Percentiles rank a stretch among this genome's conserved stretches.
Conservation (phyloP, 2,113 vertebrate species). For the Actinemys pallida region DNA sequence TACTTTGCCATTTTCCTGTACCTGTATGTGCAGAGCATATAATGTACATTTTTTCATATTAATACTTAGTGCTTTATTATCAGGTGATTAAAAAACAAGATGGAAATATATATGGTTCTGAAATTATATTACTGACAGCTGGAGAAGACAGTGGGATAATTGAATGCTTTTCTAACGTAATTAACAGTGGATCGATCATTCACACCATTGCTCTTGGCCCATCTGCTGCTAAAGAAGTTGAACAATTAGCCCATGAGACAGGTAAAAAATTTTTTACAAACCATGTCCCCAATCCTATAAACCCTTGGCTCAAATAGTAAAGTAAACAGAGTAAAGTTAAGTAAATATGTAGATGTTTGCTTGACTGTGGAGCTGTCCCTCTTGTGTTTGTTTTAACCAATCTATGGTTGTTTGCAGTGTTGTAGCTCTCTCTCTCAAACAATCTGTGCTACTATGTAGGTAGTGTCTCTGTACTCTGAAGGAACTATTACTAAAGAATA, state of each 20-base stretch:
- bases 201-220: constrained; percentile 75
- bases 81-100: constrained; percentile 71
- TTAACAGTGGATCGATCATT: constrained; percentile 68
- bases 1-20: background rate
- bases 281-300: background rate
- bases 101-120: constrained; percentile 59
- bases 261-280: constrained; percentile 46
- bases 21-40: background rate
- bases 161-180: constrained; percentile 43
- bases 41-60: background rate
- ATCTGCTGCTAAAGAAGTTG: constrained; percentile 36
- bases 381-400: background rate
- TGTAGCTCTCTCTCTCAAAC: no score
- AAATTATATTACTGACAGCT: constrained; percentile 75
- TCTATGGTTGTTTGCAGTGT: background rate
- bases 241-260: constrained; percentile 65
- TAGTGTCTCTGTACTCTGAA: no score
- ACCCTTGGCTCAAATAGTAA: background rate
- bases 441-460: no score
- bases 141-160: constrained; percentile 45
- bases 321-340: background rate
- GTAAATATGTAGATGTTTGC: background rate
- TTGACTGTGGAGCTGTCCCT: background rate
- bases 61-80: background rate
- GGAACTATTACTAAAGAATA: no score